These are phyloP conservation scores for Byasa hedistus DNA, from an alignment of 2,888 invertebrate genomes.

Conservation along the genomic window DNA sequence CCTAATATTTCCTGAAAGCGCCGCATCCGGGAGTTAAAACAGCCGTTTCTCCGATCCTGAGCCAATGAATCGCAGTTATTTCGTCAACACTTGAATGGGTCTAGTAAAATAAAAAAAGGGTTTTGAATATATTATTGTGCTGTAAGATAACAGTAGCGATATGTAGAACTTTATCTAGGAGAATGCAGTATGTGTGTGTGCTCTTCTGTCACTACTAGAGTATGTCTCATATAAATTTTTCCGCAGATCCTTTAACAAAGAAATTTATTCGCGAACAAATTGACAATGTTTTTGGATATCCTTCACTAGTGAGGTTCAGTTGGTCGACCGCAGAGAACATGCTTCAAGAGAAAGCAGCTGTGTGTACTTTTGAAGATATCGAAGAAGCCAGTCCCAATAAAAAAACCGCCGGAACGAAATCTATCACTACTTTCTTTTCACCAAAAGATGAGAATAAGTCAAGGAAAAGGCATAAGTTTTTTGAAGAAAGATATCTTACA, in stretches of 20 bases:
- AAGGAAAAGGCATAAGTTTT: conserved; percentile 82
- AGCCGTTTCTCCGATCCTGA: no score
- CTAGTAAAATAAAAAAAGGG: no score
- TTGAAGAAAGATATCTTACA: conserved; percentile 82
- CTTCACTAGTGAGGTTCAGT: conserved; percentile 95
- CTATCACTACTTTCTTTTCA: conserved; percentile 82
- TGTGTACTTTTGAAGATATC: conserved; percentile 86
- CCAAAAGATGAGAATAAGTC: conserved; percentile 58
- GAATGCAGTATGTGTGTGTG: no score
- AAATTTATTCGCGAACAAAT: conserved; percentile 89
- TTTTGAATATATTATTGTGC: no score
- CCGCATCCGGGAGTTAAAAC: no score
- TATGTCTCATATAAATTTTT: not conserved
- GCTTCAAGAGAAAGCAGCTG: conserved; percentile 85
- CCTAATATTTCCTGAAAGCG: no score
- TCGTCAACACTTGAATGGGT: no score
- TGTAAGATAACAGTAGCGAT: no score
- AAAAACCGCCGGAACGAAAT: conserved; percentile 64
- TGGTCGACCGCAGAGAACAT: conserved; percentile 97
- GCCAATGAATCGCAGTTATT: no score
- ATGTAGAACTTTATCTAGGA: no score
- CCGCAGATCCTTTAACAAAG: conserved; percentile 95
- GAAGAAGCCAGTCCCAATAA: conserved; percentile 57
- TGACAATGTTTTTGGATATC: conserved; percentile 96
- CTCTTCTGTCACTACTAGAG: no score